These are phyloP conservation scores for Hydropsyche betteni DNA, from an alignment of 2,888 invertebrate genomes.

Conservation along the genomic window DNA sequence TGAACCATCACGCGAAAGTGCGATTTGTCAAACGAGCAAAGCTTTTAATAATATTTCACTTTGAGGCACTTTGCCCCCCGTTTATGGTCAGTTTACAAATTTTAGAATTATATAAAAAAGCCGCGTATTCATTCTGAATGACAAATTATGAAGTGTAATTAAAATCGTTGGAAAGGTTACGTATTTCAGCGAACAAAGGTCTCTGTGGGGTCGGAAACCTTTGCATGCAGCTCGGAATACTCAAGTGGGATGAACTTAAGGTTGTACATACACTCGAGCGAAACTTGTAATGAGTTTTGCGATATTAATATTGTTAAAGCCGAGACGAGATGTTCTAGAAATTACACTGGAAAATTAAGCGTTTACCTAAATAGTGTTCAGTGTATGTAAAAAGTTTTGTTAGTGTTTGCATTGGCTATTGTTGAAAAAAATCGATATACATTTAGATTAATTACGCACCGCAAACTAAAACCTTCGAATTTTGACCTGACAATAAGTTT, in stretches of 20 bases:
- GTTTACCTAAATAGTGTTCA: not conserved
- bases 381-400: not conserved
- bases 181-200: not conserved
- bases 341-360: not conserved
- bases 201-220: not conserved
- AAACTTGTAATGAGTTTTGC: slow-evolving; percentile 23
- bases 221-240: slow-evolving; percentile 12
- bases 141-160: slow-evolving; percentile 4
- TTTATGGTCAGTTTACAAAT: not conserved
- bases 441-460: slow-evolving; percentile 1
- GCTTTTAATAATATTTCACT: no score
- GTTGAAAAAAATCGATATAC: not conserved
- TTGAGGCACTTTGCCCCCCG: not conserved
- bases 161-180: not conserved
- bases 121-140: not conserved
- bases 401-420: not conserved
- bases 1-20: not conserved
- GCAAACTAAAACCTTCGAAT: not conserved
- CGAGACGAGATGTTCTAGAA: not conserved
- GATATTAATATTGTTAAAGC: slow-evolving; percentile 9
- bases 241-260: not conserved
- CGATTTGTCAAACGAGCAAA: not conserved
- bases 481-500: not conserved
- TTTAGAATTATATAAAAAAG: not conserved
- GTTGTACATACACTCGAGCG: no score